Base-by-base conservation (phyloP, 1,140 invertebrate species). In the Papilio helenus region DNA sequence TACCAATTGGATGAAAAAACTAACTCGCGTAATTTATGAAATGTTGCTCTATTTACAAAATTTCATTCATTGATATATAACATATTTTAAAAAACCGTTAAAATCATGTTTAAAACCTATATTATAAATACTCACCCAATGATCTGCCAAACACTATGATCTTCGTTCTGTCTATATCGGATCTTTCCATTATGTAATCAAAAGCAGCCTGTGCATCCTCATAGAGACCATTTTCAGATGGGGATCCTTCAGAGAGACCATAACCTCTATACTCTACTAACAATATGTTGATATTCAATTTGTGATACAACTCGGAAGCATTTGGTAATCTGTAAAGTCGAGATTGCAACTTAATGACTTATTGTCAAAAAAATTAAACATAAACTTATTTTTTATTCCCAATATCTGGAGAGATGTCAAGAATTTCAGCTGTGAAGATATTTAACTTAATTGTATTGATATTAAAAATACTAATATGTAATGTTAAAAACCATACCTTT, bases 91-190 rank as follows among this genome's bases (percentile, higher is more conserved):
- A 39, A 39, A 39, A 39, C 7, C 7, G 34, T 8, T 39, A 8
- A 4, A 39, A 39, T 39, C 0, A 7, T 8, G 5, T 8, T 39
- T 8, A 39, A 39, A 39, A 39, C 34, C 34, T 34, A 7, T n/a
- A 55, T 42, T 61, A 49, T 7, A 10, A 23, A 68, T 72, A 82
- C 84, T 83, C 92, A 97, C 98, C 98, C 88, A 99, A 95, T 79
- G 98, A 99, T 92, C 98, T 96, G 5, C 98, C 98, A 96, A 99
- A 99, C n/a, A 99, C 94, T 85, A 99, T 96, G 81, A 99, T 98
- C 95, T 98, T 97, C 61, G 95, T 95, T 72, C 96, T 96, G 95
- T 99, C 97, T 81, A 99, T 96, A 95, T 99, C 98, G 86, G 95
- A 96, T 79, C 98, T 95, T 79, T 96, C 96, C 83, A 96, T 95